Evolutionary conservation across 2,888 invertebrate species (phyloP).

Genomic region (Cataglyphis rosenhaueri): DNA sequence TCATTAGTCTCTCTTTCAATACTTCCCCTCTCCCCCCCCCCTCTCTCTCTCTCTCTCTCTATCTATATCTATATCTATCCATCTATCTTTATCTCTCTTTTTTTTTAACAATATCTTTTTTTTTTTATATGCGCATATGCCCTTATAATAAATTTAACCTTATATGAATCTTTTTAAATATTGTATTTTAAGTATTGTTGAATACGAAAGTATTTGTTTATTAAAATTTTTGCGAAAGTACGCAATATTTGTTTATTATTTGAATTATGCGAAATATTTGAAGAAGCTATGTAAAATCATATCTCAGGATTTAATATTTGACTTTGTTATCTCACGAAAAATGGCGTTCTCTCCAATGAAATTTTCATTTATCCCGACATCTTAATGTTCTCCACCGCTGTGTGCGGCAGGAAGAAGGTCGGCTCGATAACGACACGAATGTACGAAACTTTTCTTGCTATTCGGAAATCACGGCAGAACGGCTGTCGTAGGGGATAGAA

Average conservation of each 20-base stretch:
- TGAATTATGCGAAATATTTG: constrained; percentile 1
- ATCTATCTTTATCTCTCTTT: neutral
- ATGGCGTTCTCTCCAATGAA: neutral
- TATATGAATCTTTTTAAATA: neutral
- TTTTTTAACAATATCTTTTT: neutral
- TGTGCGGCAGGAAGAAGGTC: constrained; percentile 10
- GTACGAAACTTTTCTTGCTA: constrained; percentile 44
- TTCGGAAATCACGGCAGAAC: constrained; percentile 58
- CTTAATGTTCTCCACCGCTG: constrained; percentile 16
- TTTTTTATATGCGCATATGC: neutral
- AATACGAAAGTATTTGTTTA: neutral
- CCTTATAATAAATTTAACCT: neutral
- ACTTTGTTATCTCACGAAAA: constrained; percentile 17
- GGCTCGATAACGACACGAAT: constrained; percentile 40
- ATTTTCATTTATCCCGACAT: constrained; percentile 31
- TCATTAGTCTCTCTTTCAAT: constrained; percentile 27
- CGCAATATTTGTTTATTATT: neutral
- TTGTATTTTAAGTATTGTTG: neutral
- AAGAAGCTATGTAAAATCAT: neutral
- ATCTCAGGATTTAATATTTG: neutral
- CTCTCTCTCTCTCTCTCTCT: neutral
- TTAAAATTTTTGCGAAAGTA: neutral
- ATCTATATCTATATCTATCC: neutral
- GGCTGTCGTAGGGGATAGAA: constrained; percentile 31
- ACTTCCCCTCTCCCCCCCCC: neutral